Base-by-base conservation (phyloP, 1,140 invertebrate species). In the Andrena cerasifolii region DNA sequence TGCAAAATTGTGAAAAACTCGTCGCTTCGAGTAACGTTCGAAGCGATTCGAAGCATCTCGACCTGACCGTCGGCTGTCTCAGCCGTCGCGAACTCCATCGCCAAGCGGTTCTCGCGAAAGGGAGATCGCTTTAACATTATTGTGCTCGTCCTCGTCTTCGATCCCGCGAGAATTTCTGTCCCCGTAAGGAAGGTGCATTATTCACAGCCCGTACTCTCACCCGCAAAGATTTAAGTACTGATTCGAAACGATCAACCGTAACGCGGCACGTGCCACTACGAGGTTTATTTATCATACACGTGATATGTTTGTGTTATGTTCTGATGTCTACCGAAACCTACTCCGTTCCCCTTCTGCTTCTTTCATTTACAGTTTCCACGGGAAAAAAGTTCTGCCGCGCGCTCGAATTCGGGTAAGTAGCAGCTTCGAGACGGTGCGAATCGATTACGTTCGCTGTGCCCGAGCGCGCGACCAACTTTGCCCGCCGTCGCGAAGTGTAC, bases 131-230 rank as follows among this genome's bases (percentile, higher is more conserved):
- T 36, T 58, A 33, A 54, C 31, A 26, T 47, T 68, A 61, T 28
- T 56, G 33, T 18, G 28, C 45, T 58, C 45, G 12, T 45, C 24
- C 16, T 24, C 62, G 28, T 65, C 4, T 36, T 54, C 36, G 33
- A 8, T 7, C 31, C 2, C 53, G 24, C 28, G 33, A 45, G 31
- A 59, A n/a, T 59, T 47, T 16, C 12, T 43, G 59, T 31, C 31
- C 47, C 47, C 56, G 62, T 49, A 68, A 75, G 10, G 33, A 83
- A 85, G 24, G 63, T 59, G 79, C 67, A 73, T 70, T 79, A 82
- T 68, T 86, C 83, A 86, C 84, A 86, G 84, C 84, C 83, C 76
- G 51, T 80, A 79, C 76, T 82, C 67, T 80, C 62, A 77, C 66
- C 68, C 53, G 26, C 71, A 84, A 85, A 54, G 78, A 66, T 54